Conservation (phyloP, 2,113 vertebrate genomes). For the Loxodonta africana region DNA sequence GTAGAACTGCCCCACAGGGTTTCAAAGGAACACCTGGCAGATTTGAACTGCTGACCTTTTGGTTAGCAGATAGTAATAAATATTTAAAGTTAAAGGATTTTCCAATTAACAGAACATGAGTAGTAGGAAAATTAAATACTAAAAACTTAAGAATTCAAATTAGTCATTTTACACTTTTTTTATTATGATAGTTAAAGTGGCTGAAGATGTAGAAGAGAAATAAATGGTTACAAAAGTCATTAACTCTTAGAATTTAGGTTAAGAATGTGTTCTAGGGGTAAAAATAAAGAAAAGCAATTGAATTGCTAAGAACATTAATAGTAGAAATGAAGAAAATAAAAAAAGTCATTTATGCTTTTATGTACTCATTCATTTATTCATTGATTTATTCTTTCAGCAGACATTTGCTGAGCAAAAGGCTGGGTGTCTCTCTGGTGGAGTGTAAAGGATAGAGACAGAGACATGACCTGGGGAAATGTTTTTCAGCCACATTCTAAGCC, state of each 20-base stretch:
- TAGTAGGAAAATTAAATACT: constrained; percentile 21
- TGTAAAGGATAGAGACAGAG: neutral
- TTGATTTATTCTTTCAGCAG: neutral
- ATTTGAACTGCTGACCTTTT: too few relatives aligned
- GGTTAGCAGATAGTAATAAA: neutral
- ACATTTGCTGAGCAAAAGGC: neutral
- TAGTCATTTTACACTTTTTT: neutral
- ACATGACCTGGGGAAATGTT: neutral
- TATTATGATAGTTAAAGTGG: neutral
- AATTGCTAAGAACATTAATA: neutral
- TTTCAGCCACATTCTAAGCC: neutral
- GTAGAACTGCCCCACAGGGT: too few relatives aligned
- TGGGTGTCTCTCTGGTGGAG: neutral
- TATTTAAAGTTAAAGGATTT: constrained; percentile 29
- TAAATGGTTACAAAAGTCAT: neutral
- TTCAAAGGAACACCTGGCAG: too few relatives aligned
- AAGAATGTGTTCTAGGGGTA: neutral
- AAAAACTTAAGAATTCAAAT: constrained; percentile 6
- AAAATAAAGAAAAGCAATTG: neutral
- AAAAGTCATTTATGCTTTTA: neutral
- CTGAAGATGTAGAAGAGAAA: neutral
- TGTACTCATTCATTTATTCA: neutral
- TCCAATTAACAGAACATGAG: constrained; percentile 27
- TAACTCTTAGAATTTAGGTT: neutral
- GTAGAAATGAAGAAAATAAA: constrained; percentile 26